Evolutionary conservation across 1,140 invertebrate genomes (phyloP).

Genomic region (Neelides sp.): DNA sequence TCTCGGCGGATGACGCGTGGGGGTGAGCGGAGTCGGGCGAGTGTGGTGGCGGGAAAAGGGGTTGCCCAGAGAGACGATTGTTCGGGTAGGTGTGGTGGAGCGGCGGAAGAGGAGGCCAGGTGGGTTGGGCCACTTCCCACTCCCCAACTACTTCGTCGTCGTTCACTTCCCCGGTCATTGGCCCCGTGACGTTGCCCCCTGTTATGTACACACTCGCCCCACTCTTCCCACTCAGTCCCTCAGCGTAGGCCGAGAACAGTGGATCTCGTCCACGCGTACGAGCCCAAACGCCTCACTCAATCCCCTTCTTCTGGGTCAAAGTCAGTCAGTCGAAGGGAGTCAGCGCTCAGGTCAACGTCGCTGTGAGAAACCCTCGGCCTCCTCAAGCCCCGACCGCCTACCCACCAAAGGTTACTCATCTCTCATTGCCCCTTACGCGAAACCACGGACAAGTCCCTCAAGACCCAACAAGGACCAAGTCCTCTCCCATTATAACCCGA

Average conservation of each 20-base stretch:
- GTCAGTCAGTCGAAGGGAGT: background rate
- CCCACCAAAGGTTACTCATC: too few species aligned
- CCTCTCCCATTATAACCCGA: too few species aligned
- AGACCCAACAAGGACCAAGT: too few species aligned
- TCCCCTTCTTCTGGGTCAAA: background rate
- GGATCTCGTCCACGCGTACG: background rate
- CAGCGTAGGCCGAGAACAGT: background rate
- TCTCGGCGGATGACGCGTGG: constrained; percentile 16
- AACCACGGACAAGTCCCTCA: too few species aligned
- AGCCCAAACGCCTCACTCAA: background rate
- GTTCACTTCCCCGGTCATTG: constrained; percentile 29
- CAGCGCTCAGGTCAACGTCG: too few species aligned
- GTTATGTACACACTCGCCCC: constrained; percentile 16
- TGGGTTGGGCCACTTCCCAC: constrained; percentile 9
- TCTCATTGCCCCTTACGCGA: too few species aligned
- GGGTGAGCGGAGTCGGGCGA: constrained; percentile 21
- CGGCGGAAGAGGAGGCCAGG: background rate
- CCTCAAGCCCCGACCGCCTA: too few species aligned
- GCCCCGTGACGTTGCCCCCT: constrained; percentile 19
- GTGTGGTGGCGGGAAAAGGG: constrained; percentile 25
- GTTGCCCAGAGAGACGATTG: constrained; percentile 22
- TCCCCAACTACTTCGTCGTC: constrained; percentile 14
- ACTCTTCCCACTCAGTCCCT: background rate
- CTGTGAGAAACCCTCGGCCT: too few species aligned
- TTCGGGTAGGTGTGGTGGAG: constrained; percentile 15